Conservation (phyloP, 2,113 vertebrate species). For the Chelonoidis abingdonii region DNA sequence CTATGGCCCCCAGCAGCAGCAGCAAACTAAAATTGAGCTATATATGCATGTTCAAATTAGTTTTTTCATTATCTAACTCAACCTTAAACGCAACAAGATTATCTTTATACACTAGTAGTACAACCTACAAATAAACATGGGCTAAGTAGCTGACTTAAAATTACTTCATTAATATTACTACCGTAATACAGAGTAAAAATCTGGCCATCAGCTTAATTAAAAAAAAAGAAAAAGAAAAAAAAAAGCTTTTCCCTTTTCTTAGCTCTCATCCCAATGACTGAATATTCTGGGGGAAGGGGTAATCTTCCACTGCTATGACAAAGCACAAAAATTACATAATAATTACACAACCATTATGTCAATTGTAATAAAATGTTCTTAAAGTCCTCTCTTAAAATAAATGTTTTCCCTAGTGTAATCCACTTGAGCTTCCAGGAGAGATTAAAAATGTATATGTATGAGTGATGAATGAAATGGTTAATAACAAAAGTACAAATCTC, state of each 20-base stretch:
- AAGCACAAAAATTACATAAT: background rate
- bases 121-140: too few species aligned
- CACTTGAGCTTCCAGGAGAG: background rate
- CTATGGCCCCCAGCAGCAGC: too few species aligned
- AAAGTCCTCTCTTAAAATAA: background rate
- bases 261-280: background rate
- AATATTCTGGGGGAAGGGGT: background rate
- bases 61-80: background rate
- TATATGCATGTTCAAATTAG: too few species aligned
- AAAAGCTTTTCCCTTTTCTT: background rate
- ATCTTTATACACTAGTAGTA: background rate
- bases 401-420: background rate
- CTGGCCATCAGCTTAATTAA: background rate
- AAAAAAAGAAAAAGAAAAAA: background rate
- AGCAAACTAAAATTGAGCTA: too few species aligned
- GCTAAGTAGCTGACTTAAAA: background rate
- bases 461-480: background rate
- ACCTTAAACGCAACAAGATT: background rate
- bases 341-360: background rate
- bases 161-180: background rate
- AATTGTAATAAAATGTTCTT: background rate
- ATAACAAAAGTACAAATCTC: background rate
- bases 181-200: background rate
- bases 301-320: background rate
- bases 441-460: background rate